These are phyloP conservation scores for Chaetodon trifascialis DNA, from an alignment of 2,113 vertebrate genomes.

Conservation along the genomic window DNA sequence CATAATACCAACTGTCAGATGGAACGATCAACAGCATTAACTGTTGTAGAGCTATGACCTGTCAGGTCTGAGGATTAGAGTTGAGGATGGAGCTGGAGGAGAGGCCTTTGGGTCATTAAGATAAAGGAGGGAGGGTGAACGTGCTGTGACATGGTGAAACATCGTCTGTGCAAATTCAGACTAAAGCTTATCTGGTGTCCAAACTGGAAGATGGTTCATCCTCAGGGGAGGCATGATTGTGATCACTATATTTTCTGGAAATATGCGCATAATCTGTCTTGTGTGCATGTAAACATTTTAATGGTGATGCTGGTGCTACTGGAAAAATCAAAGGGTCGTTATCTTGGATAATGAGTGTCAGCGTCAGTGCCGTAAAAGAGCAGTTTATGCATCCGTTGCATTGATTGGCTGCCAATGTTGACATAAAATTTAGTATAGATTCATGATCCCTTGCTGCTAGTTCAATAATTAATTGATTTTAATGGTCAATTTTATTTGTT, in stretches of 20 bases:
- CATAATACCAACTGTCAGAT: constrained; percentile 2
- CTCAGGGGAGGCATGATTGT: neutral
- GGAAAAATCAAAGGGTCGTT: neutral
- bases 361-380: no score
- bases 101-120: neutral
- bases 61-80: neutral
- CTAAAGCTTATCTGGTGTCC: neutral
- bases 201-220: neutral
- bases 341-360: no score
- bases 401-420: no score
- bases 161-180: neutral
- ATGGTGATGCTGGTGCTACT: neutral
- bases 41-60: neutral
- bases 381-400: no score
- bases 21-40: constrained; percentile 16
- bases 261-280: neutral
- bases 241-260: neutral
- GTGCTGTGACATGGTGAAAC: neutral
- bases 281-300: neutral
- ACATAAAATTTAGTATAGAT: no score
- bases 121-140: neutral
- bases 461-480: neutral
- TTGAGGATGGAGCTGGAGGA: neutral
- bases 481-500: neutral
- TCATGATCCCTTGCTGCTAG: no score